These are phyloP conservation scores for Neostethus bicornis DNA, from an alignment of 2,797 vertebrate species.

Conservation along the genomic window DNA sequence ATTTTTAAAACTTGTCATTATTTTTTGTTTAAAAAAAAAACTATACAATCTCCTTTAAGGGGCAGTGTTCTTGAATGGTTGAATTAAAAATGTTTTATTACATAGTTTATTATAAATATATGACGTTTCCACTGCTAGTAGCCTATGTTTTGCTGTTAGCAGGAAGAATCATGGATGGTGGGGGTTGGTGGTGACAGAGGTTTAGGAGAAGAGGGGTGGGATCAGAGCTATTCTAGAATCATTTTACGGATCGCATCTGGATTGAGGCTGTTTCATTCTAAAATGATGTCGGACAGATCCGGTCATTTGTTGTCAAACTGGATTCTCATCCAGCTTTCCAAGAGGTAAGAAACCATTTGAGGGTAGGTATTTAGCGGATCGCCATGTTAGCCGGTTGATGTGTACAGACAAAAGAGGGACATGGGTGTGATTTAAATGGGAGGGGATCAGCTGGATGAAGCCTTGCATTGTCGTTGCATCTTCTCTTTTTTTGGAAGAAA, in stretches of 20 bases:
- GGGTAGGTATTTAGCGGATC: neutral
- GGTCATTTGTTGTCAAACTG: neutral
- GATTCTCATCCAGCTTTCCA: neutral
- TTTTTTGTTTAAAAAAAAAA: no score
- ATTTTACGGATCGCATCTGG: conserved; percentile 73
- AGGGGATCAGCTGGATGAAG: conserved; percentile 70
- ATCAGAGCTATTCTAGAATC: conserved; percentile 59
- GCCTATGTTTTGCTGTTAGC: neutral
- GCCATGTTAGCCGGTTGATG: conserved; percentile 32
- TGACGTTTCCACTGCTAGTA: no score
- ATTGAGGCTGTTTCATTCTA: conserved; percentile 19
- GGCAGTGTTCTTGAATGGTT: no score
- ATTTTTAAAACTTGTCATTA: no score
- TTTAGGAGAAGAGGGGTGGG: conserved; percentile 64
- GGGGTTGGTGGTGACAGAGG: conserved; percentile 31
- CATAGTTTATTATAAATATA: no score
- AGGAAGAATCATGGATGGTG: neutral
- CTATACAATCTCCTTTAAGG: no score
- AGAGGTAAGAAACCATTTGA: conserved; percentile 58
- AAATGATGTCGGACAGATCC: no score
- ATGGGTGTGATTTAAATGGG: conserved; percentile 79
- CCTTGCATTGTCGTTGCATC: conserved; percentile 45
- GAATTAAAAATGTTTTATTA: no score
- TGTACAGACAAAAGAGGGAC: conserved; percentile 73
- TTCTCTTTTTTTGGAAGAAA: neutral